Evolutionary conservation across 2,113 vertebrate species (phyloP).

Genomic region (Cettia cetti): DNA sequence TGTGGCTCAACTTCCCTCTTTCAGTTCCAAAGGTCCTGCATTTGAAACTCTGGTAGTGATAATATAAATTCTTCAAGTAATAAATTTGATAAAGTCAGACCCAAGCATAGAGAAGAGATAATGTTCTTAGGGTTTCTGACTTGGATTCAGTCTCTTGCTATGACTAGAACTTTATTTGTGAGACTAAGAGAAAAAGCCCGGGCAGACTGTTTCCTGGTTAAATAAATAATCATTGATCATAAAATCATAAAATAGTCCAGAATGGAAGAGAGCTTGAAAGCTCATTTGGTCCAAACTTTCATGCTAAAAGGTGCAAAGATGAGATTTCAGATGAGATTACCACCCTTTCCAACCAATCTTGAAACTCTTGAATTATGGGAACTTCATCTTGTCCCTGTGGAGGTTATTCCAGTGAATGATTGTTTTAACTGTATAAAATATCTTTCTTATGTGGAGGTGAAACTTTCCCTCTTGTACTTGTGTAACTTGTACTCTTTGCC

Average conservation of each 20-base stretch:
- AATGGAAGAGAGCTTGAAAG: not conserved
- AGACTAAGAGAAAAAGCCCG: not conserved
- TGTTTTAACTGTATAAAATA: not conserved
- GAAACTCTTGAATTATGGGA: not conserved
- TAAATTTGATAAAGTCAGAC: not conserved
- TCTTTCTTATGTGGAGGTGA: fast-evolving
- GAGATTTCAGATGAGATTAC: not conserved
- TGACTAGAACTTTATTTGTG: not conserved
- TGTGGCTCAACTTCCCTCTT: not conserved
- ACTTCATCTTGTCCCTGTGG: fast-evolving
- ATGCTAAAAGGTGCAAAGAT: not conserved
- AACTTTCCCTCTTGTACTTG: not conserved
- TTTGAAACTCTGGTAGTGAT: not conserved
- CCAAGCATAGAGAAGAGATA: not conserved
- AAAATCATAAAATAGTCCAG: not conserved
- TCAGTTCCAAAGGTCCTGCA: not conserved
- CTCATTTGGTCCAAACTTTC: not conserved
- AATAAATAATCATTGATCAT: not conserved
- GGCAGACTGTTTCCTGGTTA: not conserved
- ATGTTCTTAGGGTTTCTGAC: not conserved
- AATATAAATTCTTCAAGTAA: not conserved
- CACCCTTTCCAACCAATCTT: not conserved
- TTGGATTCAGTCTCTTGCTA: not conserved
- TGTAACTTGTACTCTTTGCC: not conserved
- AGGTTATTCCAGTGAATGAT: not conserved